These are phyloP conservation scores for Tapirus indicus DNA, from an alignment of 2,797 vertebrate species.

Conservation along the genomic window DNA sequence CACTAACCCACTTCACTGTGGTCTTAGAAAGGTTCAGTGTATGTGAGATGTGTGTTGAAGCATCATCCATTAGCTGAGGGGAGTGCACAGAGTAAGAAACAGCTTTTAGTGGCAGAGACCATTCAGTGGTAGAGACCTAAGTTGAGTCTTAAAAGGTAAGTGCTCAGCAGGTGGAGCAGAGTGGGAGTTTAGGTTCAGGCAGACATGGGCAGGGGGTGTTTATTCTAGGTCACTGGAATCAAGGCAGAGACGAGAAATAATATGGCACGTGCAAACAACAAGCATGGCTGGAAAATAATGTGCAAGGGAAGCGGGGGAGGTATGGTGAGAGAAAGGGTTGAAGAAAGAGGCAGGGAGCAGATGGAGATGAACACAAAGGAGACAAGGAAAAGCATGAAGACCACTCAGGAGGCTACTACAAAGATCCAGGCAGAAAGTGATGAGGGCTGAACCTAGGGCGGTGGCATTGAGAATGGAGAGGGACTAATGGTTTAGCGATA, in stretches of 20 bases:
- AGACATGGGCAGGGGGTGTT: background rate
- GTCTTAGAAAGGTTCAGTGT: constrained; percentile 1
- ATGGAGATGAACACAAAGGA: background rate
- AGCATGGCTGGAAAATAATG: background rate
- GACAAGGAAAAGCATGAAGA: background rate
- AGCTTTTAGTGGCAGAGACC: background rate
- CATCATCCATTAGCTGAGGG: background rate
- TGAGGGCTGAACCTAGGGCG: background rate
- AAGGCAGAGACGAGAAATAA: constrained; percentile 9
- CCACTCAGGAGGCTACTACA: background rate
- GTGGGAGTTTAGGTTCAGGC: background rate
- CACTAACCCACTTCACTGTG: background rate
- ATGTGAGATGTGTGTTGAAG: background rate
- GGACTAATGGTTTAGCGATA: background rate
- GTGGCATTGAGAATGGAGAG: background rate
- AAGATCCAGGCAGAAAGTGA: background rate
- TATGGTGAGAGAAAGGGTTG: background rate
- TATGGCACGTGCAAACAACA: background rate
- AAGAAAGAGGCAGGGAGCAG: background rate
- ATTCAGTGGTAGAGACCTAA: background rate
- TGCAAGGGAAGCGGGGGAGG: background rate
- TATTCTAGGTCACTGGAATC: background rate
- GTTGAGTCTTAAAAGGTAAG: background rate
- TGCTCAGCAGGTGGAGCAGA: background rate
- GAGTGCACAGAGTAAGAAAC: background rate